Evolutionary conservation across 2,113 vertebrate species (phyloP), one percentile per base, ranked within the genome.

Genomic region (Vulpes vulpes): DNA sequence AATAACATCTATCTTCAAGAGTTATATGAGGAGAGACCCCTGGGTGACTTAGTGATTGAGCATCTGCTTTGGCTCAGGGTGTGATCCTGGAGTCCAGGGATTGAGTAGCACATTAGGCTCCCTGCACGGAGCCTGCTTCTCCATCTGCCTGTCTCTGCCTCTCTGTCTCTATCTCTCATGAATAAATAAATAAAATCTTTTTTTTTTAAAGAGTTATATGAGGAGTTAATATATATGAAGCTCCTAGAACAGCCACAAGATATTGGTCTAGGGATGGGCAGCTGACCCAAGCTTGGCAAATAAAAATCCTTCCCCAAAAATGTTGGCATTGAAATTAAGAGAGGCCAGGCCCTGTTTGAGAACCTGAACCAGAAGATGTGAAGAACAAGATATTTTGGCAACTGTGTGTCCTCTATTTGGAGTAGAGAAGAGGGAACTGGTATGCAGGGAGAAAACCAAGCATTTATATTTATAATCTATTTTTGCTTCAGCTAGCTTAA

Each of bases 401-500:
- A 22, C 65, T 65, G 9, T 19, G 55, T 53, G 71, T 73, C 55
- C 55, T 8, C 12, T 94, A 10, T 89, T 73, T 94, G 27, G 60
- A 87, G 5, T 64, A 49, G 60, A 69, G 25, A 67, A 32, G n/a
- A 65, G 59, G 30, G 11, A 74, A 38, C 76, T 85, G 69, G 17
- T 84, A 64, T 16, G 49, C 59, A 55, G 11, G 11, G 11, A 64
- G 59, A 85, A 62, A 84, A 85, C 20, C 14, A 92, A 73, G 30
- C 30, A 62, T 51, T 83, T 92, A 51, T 14, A 30, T 80, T 62
- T 51, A 59, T 64, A 81, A 87, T 59, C 14, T 5, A 53, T 55
- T 79, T 96, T 88, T 90, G 20, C 15, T 73, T 93, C 92, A 25
- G n/a, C 16, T 73, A 87, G 15, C 76, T 89, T 30, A 32, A 83